These are phyloP conservation scores for Channallabes apus DNA, from an alignment of 2,797 vertebrate species.

Conservation along the genomic window DNA sequence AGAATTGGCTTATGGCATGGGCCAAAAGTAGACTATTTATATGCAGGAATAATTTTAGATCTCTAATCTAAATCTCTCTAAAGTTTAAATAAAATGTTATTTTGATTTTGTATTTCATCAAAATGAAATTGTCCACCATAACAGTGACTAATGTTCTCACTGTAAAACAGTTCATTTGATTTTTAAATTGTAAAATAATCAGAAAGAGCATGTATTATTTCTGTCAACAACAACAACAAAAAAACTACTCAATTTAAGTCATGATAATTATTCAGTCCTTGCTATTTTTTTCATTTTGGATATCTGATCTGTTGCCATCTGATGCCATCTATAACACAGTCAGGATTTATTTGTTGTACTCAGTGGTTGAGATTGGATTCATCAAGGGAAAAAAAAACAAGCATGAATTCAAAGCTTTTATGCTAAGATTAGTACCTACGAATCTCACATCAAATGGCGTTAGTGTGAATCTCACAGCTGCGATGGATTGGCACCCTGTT, in stretches of 20 bases:
- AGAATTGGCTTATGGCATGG: not conserved
- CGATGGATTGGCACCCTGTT: no score
- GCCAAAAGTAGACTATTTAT: not conserved
- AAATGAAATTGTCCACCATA: not conserved
- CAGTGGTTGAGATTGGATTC: not conserved
- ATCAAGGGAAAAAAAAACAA: not conserved
- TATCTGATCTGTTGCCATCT: no score
- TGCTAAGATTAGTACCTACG: slow-evolving; percentile 30
- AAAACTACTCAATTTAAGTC: not conserved
- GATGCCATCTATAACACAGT: not conserved
- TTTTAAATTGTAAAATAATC: not conserved
- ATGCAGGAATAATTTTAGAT: not conserved
- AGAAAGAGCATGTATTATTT: not conserved
- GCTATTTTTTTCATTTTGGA: not conserved
- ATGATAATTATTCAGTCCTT: not conserved
- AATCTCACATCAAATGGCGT: slow-evolving; percentile 31
- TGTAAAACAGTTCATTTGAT: not conserved
- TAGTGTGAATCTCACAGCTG: slow-evolving; percentile 22
- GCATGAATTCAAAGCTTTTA: slow-evolving; percentile 1
- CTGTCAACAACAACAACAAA: not conserved
- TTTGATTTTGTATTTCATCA: not conserved
- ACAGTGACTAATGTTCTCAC: not conserved
- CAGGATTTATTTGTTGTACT: not conserved
- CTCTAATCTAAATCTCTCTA: no score
- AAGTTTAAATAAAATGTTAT: not conserved